Conservation (phyloP, 2,888 invertebrate genomes). For the Eledona agricola region DNA sequence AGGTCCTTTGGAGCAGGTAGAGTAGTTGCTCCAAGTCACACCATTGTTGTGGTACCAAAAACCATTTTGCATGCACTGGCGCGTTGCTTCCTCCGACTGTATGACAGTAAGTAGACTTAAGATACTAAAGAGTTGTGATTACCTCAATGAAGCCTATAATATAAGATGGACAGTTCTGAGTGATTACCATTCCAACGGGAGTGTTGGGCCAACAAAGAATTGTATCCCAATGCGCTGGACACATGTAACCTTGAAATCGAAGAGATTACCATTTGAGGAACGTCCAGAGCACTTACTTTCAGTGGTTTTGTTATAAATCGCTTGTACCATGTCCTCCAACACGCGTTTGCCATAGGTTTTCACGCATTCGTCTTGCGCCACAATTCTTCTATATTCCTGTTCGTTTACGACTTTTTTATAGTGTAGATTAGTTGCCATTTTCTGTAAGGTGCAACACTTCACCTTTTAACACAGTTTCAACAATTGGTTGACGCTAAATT, state of each 20-base stretch:
- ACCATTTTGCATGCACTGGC: constrained; percentile 63
- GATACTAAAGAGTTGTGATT: constrained; percentile 22
- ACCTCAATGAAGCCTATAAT: constrained; percentile 62
- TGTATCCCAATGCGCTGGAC: constrained; percentile 67
- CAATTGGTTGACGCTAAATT: no score
- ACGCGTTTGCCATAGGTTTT: neutral
- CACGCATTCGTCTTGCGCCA: neutral
- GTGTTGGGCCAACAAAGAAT: constrained; percentile 68
- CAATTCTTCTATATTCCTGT: no score
- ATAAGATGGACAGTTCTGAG: constrained; percentile 65
- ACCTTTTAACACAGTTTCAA: no score
- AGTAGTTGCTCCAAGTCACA: constrained; percentile 65
- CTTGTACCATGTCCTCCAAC: neutral
- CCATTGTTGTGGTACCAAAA: constrained; percentile 63
- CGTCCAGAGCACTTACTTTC: constrained; percentile 28
- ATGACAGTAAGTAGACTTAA: constrained; percentile 34
- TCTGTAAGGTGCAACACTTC: no score
- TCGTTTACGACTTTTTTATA: no score
- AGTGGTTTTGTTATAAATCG: constrained; percentile 13
- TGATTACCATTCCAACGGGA: constrained; percentile 60
- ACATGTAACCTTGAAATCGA: constrained; percentile 54
- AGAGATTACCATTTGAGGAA: neutral
- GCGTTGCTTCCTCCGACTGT: constrained; percentile 63
- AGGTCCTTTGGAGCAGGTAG: constrained; percentile 60
- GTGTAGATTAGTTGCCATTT: no score